Percentiles rank a stretch among this genome's conserved stretches.
Conservation (phyloP, 2,113 vertebrate genomes). For the Vimba vimba region DNA sequence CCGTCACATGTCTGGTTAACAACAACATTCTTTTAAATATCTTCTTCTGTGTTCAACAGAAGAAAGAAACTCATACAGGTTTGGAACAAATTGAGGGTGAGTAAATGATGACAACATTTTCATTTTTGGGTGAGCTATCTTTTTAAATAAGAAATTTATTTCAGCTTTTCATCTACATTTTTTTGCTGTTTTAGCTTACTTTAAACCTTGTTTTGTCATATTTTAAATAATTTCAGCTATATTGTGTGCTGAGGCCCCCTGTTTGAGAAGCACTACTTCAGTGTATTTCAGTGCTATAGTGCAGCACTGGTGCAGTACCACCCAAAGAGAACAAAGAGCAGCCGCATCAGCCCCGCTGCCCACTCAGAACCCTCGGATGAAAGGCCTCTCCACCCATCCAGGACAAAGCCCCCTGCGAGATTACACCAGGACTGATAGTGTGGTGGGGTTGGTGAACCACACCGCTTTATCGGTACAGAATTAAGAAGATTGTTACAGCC, state of each 20-base stretch:
- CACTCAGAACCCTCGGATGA: slow-evolving; percentile 8
- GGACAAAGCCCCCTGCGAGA: neutral
- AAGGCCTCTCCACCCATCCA: slow-evolving; percentile 10
- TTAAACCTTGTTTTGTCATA: neutral
- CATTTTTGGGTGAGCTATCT: no score
- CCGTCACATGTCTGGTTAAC: no score
- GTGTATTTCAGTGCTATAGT: neutral
- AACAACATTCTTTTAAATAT: no score
- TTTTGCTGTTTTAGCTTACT: neutral
- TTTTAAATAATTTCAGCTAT: neutral
- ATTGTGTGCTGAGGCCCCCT: neutral
- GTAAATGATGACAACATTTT: no score
- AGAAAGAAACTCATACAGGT: no score
- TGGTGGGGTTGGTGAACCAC: neutral
- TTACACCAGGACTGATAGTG: neutral
- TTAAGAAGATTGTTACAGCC: neutral
- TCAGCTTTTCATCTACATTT: neutral
- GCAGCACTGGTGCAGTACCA: neutral
- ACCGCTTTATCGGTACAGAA: neutral
- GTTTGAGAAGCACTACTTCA: neutral
- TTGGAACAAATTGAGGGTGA: no score
- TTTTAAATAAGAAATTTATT: neutral
- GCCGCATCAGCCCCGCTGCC: neutral
- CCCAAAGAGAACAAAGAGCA: slow-evolving; percentile 28
- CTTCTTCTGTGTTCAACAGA: no score